A percentile compares a stretch with the other conserved stretches of the same genome.
Conservation (phyloP, 2,797 vertebrate species). For the Craterocephalus amniculus region DNA sequence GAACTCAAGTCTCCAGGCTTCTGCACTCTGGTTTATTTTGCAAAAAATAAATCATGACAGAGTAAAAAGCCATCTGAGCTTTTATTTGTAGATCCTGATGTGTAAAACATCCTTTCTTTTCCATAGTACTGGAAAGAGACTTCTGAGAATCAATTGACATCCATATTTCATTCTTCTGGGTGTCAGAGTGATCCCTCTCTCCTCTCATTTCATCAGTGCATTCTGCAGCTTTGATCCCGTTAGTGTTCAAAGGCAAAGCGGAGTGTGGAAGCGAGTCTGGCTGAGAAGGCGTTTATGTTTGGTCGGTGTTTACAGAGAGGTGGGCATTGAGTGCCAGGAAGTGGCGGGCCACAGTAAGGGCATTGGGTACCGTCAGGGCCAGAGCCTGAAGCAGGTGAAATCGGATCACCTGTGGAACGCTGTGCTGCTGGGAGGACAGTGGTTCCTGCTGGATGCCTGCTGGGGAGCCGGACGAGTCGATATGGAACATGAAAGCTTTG, state of each 20-base stretch:
- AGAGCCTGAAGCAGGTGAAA: constrained; percentile 76
- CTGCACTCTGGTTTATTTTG: neutral
- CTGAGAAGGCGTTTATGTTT: constrained; percentile 10
- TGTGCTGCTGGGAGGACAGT: constrained; percentile 78
- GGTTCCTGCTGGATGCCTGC: constrained; percentile 86
- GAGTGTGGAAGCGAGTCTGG: constrained; percentile 6
- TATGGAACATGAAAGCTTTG: constrained; percentile 77
- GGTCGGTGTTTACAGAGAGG: constrained; percentile 76
- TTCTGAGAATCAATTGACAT: neutral
- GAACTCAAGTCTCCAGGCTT: neutral
- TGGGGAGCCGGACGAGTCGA: constrained; percentile 88
- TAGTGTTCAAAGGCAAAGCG: neutral
- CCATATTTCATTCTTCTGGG: neutral
- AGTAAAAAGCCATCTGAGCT: neutral
- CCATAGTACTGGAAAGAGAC: neutral
- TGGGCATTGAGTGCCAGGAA: constrained; percentile 80
- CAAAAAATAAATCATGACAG: neutral
- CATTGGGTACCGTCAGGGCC: constrained; percentile 74
- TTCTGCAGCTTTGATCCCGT: neutral
- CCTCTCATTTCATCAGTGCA: neutral
- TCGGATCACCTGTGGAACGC: constrained; percentile 88
- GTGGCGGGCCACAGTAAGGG: constrained; percentile 83
- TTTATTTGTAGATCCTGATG: neutral
- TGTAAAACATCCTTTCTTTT: neutral
- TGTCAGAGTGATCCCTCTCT: neutral